Conservation (phyloP, 2,797 vertebrate genomes). For the Carcharodon carcharias region DNA sequence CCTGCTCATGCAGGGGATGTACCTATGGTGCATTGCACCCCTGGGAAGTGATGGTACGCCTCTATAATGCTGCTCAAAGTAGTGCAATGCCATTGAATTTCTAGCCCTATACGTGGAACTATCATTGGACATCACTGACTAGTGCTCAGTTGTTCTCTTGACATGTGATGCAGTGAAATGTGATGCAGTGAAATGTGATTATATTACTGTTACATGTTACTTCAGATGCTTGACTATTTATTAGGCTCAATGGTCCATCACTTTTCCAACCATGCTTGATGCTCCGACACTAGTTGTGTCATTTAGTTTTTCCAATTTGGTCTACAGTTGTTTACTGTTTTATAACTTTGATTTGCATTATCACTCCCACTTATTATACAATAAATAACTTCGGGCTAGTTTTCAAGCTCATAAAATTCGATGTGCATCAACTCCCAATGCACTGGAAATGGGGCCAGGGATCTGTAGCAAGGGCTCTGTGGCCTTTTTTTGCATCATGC, state of each 20-base stretch:
- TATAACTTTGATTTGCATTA: not conserved
- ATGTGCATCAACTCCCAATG: not conserved
- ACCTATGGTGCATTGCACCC: not conserved
- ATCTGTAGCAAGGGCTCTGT: not conserved
- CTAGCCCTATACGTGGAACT: not conserved
- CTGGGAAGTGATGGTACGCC: not conserved
- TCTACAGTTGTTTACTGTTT: not conserved
- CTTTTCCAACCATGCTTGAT: conserved; percentile 1
- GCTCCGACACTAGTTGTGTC: not conserved
- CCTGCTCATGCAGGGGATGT: not conserved
- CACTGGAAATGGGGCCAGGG: not conserved
- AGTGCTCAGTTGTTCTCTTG: not conserved
- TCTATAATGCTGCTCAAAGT: not conserved
- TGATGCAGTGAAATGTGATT: not conserved
- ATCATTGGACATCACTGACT: not conserved
- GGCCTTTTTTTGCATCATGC: not conserved
- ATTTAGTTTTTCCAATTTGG: not conserved
- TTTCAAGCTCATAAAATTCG: not conserved
- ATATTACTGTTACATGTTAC: not conserved
- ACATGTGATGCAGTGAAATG: not conserved
- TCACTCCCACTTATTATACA: not conserved
- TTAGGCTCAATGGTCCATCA: not conserved
- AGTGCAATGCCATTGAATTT: not conserved
- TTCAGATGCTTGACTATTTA: not conserved
- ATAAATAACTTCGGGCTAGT: not conserved